Base-by-base conservation (phyloP, 2,113 vertebrate species). In the Ranitomeya imitator region DNA sequence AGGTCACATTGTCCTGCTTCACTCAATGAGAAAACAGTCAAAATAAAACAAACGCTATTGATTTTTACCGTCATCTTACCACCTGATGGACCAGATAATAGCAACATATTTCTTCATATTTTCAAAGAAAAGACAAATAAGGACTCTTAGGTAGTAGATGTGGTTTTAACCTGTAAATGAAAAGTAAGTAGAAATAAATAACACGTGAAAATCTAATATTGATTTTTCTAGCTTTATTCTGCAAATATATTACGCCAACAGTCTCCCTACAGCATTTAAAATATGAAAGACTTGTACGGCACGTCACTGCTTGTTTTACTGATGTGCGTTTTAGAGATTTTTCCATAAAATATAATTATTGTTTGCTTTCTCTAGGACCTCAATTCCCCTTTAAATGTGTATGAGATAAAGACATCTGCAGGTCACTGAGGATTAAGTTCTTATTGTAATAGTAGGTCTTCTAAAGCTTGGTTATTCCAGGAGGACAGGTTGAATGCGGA, bases 1-100 rank as follows among this genome's bases (percentile, higher is more conserved):
- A 65, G 26, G 80, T 65, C 60, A 65, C 19, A 65, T 65, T 83
- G 80, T 10, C 18, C 60, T 63, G 37, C 37, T 21, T 65, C 60
- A 83, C 60, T 51, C 18, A 65, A 0, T n/a, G 37, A 52, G 65
- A 7, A 51, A 65, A 55, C 77, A n/a, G n/a, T 23, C 52, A 51
- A 79, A 54, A 79, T 79, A 79, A 83, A 65, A 65, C 37, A 63
- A 60, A 82, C 51, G 63, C 18, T 63, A 83, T 65, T 51, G 77
- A 79, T 79, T 63, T 82, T 83, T 65, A 37, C 7, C 12, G 63
- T 83, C 10, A 65, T 83, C 16, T 51, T 61, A 65, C 18, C 9
- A 82, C 26, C 57, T 57, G 77, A 61, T 61, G n/a, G 60, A 82
- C 60, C 16, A 65, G 60, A 63, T 65, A 65, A 83, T 21, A 51